Percentiles rank a stretch among this genome's conserved stretches.
Evolutionary conservation across 2,113 vertebrate species (phyloP).

Genomic region (Mormoops blainvillei): DNA sequence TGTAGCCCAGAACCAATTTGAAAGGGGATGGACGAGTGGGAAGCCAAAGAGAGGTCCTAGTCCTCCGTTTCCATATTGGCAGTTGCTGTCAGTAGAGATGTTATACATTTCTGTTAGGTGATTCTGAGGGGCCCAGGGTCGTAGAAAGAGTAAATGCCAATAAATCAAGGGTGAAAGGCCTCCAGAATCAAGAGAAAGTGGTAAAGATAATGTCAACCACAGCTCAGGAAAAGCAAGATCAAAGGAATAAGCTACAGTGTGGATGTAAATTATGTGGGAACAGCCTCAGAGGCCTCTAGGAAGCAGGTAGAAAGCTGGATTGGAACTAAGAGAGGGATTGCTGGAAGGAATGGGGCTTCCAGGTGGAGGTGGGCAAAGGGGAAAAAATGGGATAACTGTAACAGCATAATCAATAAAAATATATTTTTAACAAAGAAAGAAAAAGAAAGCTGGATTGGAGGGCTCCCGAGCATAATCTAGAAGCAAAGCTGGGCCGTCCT

Average conservation of each 20-base stretch:
- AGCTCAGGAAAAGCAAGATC: background rate
- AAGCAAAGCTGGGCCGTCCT: background rate
- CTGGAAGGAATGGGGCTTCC: no score
- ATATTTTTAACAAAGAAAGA: no score
- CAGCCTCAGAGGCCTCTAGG: background rate
- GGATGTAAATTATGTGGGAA: background rate
- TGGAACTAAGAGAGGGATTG: background rate
- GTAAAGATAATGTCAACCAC: background rate
- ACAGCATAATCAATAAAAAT: no score
- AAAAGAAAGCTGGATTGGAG: background rate
- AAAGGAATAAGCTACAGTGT: background rate
- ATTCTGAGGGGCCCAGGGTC: background rate
- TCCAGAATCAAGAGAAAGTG: background rate
- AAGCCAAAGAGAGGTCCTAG: background rate
- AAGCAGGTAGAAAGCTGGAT: background rate
- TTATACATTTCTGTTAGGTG: background rate
- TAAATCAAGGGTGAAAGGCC: background rate
- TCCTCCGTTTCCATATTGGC: background rate
- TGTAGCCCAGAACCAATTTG: background rate
- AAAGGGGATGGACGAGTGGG: background rate
- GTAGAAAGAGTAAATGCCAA: slow-evolving; percentile 4
- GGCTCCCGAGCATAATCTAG: background rate
- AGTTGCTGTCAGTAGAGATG: background rate
- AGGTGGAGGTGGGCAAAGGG: no score
- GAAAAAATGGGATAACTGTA: no score